phyloP scores from a whole-genome alignment of 2,113 vertebrate genomes.

The Pelodiscus sinensis region DNA sequence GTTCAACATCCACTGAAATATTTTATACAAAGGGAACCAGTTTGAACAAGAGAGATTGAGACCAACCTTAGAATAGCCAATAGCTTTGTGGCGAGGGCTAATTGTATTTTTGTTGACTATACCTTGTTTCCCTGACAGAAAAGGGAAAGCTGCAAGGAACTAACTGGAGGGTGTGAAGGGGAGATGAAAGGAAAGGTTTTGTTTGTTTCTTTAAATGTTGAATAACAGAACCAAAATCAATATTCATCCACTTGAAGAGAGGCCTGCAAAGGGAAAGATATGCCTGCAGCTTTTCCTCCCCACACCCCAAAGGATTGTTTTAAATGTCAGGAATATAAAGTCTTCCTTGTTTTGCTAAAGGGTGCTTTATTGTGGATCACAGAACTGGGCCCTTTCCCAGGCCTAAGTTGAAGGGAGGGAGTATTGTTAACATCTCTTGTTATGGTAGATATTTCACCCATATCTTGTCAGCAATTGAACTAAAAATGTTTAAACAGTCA shows the following conservation, averaged over 20 bases:
- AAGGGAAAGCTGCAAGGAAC: neutral
- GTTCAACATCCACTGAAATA: neutral
- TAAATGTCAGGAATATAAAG: neutral
- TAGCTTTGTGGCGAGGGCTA: neutral
- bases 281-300: neutral
- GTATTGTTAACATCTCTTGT: neutral
- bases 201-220: neutral
- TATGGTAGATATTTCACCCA: neutral
- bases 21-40: neutral
- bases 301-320: neutral
- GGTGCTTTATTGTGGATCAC: neutral
- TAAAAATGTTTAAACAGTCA: neutral
- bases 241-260: neutral
- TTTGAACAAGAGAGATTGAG: neutral
- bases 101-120: neutral
- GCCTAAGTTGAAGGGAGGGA: neutral
- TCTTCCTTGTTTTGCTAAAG: neutral
- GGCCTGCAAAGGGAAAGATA: constrained; percentile 11
- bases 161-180: neutral
- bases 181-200: neutral
- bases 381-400: neutral
- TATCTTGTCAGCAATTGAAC: neutral
- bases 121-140: neutral
- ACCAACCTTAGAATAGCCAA: neutral
- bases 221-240: constrained; percentile 29